A percentile compares a stretch with the other conserved stretches of the same genome.
Evolutionary conservation across 1,140 invertebrate species (phyloP).

Genomic region (Conus betulinus): DNA sequence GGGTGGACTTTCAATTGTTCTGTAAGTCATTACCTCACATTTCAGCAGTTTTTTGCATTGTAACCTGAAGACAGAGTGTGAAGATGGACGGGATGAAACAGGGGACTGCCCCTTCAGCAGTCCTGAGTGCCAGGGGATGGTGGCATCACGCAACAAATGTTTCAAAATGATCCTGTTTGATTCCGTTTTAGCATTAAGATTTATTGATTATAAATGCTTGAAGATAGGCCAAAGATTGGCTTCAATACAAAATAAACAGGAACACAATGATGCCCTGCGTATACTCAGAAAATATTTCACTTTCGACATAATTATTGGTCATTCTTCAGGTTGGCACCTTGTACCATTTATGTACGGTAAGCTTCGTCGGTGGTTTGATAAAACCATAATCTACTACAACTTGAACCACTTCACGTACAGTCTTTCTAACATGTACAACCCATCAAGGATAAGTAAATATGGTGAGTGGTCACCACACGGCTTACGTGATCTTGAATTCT

Average conservation of each 20-base stretch:
- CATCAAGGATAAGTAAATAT: no score
- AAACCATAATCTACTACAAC: no score
- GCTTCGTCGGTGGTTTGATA: no score
- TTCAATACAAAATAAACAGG: background rate
- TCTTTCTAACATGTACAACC: no score
- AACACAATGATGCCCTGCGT: background rate
- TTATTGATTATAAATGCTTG: no score
- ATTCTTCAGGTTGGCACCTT: no score
- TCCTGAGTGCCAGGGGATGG: background rate
- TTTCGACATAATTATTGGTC: no score
- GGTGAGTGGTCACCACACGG: no score
- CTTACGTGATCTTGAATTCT: no score
- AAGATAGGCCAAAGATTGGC: background rate
- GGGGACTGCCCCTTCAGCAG: conserved; percentile 22
- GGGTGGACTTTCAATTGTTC: background rate
- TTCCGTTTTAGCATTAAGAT: background rate
- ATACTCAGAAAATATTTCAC: background rate
- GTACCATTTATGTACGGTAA: no score
- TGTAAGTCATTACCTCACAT: background rate
- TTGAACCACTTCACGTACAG: no score
- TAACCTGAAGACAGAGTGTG: conserved; percentile 20
- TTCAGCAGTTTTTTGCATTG: background rate
- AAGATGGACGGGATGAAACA: conserved; percentile 8
- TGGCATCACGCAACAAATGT: background rate
- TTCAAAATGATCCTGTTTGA: background rate